phyloP scores from a whole-genome alignment of 2,888 invertebrate species.

The Apodemia duryi region DNA sequence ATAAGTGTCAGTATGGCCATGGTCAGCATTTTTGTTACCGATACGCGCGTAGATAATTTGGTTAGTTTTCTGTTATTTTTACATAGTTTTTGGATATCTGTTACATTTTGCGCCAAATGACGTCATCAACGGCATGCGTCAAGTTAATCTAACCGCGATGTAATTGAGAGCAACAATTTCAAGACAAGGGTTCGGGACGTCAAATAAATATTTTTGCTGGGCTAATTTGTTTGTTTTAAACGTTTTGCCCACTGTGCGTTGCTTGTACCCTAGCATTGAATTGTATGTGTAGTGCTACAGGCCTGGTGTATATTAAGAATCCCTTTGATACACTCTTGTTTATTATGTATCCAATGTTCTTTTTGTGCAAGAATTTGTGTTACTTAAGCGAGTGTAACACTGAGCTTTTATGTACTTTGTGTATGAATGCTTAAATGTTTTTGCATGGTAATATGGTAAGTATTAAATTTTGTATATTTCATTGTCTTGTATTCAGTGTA shows the following conservation, averaged over 20 bases:
- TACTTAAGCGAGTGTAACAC: conserved; percentile 15
- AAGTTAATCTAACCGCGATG: too few species aligned
- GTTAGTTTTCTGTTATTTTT: too few species aligned
- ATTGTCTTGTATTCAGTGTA: conserved; percentile 3
- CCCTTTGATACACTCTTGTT: conserved; percentile 29
- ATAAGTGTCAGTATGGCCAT: too few species aligned
- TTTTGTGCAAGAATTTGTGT: conserved; percentile 18
- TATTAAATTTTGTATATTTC: conserved; percentile 14
- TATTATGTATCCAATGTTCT: conserved; percentile 26
- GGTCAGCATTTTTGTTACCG: too few species aligned
- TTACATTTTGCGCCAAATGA: too few species aligned
- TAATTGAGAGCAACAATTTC: too few species aligned
- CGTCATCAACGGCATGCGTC: too few species aligned
- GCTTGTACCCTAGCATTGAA: conserved; percentile 61
- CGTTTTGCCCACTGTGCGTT: conserved; percentile 59
- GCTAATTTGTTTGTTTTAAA: conserved; percentile 18
- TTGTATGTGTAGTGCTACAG: conserved; percentile 55
- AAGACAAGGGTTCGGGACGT: too few species aligned
- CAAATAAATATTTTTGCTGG: neutral
- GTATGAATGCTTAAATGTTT: conserved; percentile 29
- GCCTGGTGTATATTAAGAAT: conserved; percentile 43
- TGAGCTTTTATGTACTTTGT: conserved; percentile 21
- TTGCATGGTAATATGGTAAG: conserved; percentile 24
- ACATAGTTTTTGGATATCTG: too few species aligned
- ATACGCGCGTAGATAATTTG: too few species aligned